These are phyloP conservation scores for Toxostoma redivivum DNA, from an alignment of 2,113 vertebrate species.

Conservation along the genomic window DNA sequence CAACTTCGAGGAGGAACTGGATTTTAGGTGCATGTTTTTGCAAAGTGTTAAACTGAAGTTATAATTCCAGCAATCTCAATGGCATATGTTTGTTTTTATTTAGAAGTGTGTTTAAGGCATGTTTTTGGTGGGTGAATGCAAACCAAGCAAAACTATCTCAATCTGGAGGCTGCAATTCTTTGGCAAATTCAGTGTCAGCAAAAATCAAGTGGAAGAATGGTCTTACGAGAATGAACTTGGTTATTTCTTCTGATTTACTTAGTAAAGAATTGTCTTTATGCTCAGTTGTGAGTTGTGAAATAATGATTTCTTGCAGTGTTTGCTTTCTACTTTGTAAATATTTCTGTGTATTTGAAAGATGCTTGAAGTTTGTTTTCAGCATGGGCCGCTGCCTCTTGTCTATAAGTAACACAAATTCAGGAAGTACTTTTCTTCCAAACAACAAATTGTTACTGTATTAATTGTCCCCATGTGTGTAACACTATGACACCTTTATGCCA, in stretches of 20 bases:
- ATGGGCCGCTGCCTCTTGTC: rapidly evolving
- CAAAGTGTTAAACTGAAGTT: background rate
- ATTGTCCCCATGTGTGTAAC: background rate
- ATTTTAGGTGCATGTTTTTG: slow-evolving; percentile 34
- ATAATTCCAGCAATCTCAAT: background rate
- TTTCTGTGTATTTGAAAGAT: background rate
- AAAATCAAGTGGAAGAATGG: background rate
- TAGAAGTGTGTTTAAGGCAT: slow-evolving; percentile 7
- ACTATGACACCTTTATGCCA: background rate
- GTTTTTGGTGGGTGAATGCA: background rate
- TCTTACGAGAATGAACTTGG: background rate
- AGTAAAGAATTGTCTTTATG: background rate
- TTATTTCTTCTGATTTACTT: background rate
- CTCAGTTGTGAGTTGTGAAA: background rate
- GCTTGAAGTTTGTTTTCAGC: background rate
- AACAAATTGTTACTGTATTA: rapidly evolving
- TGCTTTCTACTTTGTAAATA: background rate
- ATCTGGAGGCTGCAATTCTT: background rate
- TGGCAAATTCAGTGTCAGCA: background rate
- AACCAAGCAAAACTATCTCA: background rate
- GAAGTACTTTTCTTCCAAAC: background rate
- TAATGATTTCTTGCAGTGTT: background rate
- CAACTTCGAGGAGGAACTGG: slow-evolving; percentile 12
- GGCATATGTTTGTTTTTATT: slow-evolving; percentile 42
- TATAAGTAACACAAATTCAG: background rate